These are phyloP conservation scores for Matsumurasca onukii DNA, from an alignment of 1,140 invertebrate genomes.

Conservation along the genomic window DNA sequence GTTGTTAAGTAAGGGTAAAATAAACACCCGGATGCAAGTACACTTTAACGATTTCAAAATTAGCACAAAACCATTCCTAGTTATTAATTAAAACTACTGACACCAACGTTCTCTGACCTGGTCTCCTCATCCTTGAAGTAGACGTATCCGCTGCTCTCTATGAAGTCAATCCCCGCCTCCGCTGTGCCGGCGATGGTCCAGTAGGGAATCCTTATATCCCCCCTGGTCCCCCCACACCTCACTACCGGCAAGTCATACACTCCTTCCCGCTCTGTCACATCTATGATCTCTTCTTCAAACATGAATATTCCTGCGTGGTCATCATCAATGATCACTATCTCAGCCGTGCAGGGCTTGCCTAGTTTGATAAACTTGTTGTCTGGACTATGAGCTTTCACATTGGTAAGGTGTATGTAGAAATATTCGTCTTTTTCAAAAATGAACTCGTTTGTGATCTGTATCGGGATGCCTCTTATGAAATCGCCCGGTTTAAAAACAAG, in stretches of 20 bases:
- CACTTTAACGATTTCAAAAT: no score
- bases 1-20: no score
- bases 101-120: no score
- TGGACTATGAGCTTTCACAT: conserved; percentile 51
- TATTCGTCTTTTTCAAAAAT: conserved; percentile 99
- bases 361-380: conserved; percentile 59
- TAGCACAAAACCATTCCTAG: no score
- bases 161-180: conserved; percentile 86
- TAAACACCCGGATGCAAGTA: no score
- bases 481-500: conserved; percentile 86
- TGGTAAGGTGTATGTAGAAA: conserved; percentile 84
- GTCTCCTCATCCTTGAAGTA: conserved; percentile 98
- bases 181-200: conserved; percentile 92
- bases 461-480: conserved; percentile 75
- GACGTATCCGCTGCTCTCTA: conserved; percentile 75
- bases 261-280: conserved; percentile 90
- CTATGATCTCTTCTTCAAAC: conserved; percentile 80
- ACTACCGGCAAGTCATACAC: conserved; percentile 79
- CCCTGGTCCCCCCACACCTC: conserved; percentile 89
- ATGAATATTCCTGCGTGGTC: conserved; percentile 97
- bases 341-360: conserved; percentile 84
- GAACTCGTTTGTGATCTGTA: conserved; percentile 97
- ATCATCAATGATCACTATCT: conserved; percentile 98
- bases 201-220: conserved; percentile 86
- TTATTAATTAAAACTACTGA: no score